Conservation (phyloP, 2,113 vertebrate species). For the Ramphastos sulfuratus region DNA sequence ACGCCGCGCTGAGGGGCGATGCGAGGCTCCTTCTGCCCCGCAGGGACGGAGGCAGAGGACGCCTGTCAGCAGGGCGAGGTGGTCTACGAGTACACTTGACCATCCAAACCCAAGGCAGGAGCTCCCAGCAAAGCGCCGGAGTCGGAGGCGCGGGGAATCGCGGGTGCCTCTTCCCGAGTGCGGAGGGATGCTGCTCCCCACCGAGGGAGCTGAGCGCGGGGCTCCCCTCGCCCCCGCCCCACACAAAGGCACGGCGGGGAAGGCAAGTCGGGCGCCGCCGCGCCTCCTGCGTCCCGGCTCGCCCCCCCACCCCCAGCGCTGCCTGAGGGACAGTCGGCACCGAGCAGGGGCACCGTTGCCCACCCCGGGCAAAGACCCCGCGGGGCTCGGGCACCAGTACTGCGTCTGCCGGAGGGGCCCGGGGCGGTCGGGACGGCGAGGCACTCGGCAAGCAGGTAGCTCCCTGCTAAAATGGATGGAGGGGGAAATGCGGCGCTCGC, state of each 20-base stretch:
- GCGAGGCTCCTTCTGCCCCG: not conserved
- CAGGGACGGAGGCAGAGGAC: not conserved
- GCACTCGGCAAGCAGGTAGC: not conserved
- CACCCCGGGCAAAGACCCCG: not conserved
- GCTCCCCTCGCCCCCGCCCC: not conserved
- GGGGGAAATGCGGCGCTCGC: not conserved
- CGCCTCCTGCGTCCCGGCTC: not conserved
- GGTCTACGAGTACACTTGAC: not conserved
- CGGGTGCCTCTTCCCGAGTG: not conserved
- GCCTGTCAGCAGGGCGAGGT: not conserved
- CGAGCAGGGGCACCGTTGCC: not conserved
- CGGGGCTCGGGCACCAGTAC: not conserved
- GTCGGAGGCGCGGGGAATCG: not conserved
- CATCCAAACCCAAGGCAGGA: not conserved
- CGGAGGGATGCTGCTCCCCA: not conserved
- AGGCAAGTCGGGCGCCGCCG: not conserved
- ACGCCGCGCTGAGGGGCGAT: not conserved
- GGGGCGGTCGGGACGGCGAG: not conserved
- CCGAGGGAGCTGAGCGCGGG: not conserved
- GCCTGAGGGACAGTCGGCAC: not conserved
- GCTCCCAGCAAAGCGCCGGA: not conserved
- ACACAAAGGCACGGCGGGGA: slow-evolving; percentile 4
- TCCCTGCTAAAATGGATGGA: slow-evolving; percentile 46
- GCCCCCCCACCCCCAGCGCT: not conserved
- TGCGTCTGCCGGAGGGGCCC: not conserved